Percentiles rank a stretch among this genome's conserved stretches.
phyloP scores from a whole-genome alignment of 2,888 invertebrate species.

The Oxystoma pomonae region DNA sequence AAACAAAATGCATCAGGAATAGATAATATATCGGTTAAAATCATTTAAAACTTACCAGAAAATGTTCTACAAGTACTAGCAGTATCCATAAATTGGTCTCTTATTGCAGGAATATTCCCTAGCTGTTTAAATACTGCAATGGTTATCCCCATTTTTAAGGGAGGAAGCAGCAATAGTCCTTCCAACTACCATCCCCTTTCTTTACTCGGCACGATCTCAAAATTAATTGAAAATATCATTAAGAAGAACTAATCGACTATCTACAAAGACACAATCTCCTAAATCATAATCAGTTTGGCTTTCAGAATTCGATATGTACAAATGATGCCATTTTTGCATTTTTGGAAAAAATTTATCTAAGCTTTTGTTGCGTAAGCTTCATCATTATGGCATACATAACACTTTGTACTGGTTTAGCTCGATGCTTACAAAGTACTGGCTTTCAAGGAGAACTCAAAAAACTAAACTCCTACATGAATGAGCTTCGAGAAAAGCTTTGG shows the following conservation, averaged over 20 bases:
- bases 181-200: not conserved
- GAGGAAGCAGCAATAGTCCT: not conserved
- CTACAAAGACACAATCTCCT: not conserved
- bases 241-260: not conserved
- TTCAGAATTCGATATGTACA: not conserved
- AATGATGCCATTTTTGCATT: not conserved
- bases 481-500: too few species aligned
- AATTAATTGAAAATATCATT: not conserved
- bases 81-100: not conserved
- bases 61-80: not conserved
- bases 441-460: too few species aligned
- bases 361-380: too few species aligned
- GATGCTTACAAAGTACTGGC: too few species aligned
- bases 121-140: slow-evolving; percentile 3
- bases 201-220: not conserved
- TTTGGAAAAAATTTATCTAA: not conserved
- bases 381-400: too few species aligned
- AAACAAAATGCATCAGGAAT: not conserved
- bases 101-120: not conserved
- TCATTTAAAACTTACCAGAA: not conserved
- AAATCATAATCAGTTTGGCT: not conserved
- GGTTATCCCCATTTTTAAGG: slow-evolving; percentile 1
- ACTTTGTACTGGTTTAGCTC: too few species aligned
- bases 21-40: not conserved
- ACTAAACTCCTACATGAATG: too few species aligned